Evolutionary conservation across 1,140 invertebrate genomes (phyloP).

Genomic region (Aphidius gifuensis): DNA sequence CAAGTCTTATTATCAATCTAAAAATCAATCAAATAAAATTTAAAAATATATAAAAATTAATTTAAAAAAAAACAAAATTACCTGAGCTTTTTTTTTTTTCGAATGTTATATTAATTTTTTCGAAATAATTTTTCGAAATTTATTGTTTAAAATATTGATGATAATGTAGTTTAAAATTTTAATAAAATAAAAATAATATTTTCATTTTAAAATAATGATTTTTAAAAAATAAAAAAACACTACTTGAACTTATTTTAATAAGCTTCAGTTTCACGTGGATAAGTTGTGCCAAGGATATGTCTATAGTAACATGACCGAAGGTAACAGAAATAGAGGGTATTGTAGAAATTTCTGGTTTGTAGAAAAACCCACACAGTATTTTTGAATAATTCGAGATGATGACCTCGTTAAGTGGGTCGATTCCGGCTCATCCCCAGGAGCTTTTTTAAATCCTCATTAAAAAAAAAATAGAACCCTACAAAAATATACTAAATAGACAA

Average conservation of each 20-base stretch:
- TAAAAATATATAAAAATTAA: too few species aligned
- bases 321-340: slow-evolving; percentile 33
- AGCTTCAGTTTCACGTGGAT: slow-evolving; percentile 23
- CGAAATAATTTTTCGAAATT: too few species aligned
- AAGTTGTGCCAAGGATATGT: slow-evolving; percentile 27
- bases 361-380: slow-evolving; percentile 11
- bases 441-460: neutral
- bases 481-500: too few species aligned
- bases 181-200: too few species aligned
- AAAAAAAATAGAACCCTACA: too few species aligned
- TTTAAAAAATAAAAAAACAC: too few species aligned
- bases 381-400: slow-evolving; percentile 13
- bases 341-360: slow-evolving; percentile 27
- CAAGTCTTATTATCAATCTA: too few species aligned
- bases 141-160: too few species aligned
- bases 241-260: slow-evolving; percentile 17
- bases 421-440: neutral
- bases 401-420: slow-evolving; percentile 2
- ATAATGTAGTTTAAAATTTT: too few species aligned
- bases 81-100: neutral
- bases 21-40: too few species aligned
- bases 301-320: slow-evolving; percentile 19
- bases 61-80: too few species aligned
- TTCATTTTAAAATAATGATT: too few species aligned
- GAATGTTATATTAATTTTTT: neutral